These are phyloP conservation scores for Ceryle rudis DNA, from an alignment of 2,797 vertebrate genomes.

Conservation along the genomic window DNA sequence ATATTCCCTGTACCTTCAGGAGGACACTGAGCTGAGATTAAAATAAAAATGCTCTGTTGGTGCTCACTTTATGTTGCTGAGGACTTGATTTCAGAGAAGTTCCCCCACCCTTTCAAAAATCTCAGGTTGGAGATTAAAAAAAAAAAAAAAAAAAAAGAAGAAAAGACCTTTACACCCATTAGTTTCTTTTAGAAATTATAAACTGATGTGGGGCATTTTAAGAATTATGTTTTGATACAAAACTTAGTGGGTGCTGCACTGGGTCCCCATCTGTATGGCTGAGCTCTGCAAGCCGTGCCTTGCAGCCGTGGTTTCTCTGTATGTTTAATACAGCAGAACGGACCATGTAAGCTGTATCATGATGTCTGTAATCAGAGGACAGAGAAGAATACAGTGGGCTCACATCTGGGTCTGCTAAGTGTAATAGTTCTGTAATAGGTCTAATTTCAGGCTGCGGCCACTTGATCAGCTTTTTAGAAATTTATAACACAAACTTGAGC, in stretches of 20 bases:
- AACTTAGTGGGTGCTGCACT: not conserved
- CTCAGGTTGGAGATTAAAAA: not conserved
- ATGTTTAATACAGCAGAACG: not conserved
- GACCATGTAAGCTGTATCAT: fast-evolving
- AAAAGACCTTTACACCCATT: not conserved
- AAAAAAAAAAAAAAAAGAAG: no score
- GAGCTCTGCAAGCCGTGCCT: not conserved
- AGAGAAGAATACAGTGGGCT: not conserved
- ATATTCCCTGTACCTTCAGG: not conserved
- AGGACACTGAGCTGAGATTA: not conserved
- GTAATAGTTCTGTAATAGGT: not conserved
- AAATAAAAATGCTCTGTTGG: not conserved
- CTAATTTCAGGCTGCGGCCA: not conserved
- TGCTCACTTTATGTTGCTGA: not conserved
- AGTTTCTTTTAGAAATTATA: not conserved
- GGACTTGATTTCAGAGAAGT: not conserved
- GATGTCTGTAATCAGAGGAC: not conserved
- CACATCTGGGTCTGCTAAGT: not conserved
- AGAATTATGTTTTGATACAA: not conserved
- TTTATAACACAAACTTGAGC: not conserved
- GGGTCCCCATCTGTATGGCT: not conserved
- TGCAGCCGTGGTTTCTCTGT: not conserved
- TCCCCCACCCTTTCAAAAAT: not conserved
- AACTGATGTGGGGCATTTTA: not conserved
- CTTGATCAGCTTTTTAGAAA: not conserved